phyloP scores from a whole-genome alignment of 2,113 vertebrate genomes.

The Cynocephalus volans region DNA sequence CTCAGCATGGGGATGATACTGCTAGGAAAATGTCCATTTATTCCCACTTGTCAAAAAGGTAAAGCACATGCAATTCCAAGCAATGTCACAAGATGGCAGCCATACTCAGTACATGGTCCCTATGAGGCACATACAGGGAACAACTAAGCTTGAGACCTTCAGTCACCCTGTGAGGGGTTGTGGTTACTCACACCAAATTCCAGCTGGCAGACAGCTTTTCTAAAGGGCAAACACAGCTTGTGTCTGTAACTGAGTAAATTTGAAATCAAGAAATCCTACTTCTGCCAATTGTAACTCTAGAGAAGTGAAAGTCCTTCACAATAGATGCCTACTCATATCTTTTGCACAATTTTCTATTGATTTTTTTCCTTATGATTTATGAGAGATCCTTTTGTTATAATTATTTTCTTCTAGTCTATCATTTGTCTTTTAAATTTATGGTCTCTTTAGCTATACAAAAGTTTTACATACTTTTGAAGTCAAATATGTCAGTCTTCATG shows the following conservation, averaged over 20 bases:
- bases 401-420: neutral
- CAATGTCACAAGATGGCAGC: neutral
- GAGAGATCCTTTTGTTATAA: neutral
- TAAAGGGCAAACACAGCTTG: neutral
- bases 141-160: neutral
- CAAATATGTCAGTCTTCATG: neutral
- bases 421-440: slow-evolving; percentile 4
- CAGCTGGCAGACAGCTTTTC: neutral
- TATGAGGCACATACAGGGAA: neutral
- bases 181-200: neutral
- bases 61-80: neutral
- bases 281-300: neutral
- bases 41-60: neutral
- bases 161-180: rapidly evolving
- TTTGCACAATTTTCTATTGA: neutral
- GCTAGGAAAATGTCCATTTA: neutral
- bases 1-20: neutral
- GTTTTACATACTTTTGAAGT: neutral
- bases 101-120: neutral
- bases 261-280: neutral
- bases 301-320: neutral
- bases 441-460: neutral
- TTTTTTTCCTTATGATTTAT: neutral
- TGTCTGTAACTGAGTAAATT: neutral
- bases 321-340: neutral